Base-by-base conservation (phyloP, 2,888 invertebrate genomes). In the Noctua janthe region DNA sequence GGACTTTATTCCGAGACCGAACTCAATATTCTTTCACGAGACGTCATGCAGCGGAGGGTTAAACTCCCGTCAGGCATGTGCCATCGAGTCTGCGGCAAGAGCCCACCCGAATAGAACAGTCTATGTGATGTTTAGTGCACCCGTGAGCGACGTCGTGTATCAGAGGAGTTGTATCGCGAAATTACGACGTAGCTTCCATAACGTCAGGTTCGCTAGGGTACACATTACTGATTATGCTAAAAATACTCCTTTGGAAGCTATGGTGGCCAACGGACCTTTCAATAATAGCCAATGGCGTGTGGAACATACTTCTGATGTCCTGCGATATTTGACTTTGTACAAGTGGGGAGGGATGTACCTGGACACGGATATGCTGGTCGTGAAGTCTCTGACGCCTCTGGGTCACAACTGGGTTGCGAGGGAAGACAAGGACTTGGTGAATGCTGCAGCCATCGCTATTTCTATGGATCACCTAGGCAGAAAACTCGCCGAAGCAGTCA, bases 361-460 rank as follows among this genome's bases (percentile, higher is more conserved):
- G 54, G 54, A 54, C 54, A 54, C 54, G 8, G 98, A 98, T 92
- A 97, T 98, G 5, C 96, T 98, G 23, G 97, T 98, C 6, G 97
- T 97, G 39, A 98, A 97, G 86, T 95, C 97, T 10, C 91, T 98
- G 66, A 96, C 97, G 39, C 92, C 95, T 5, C 91, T 98, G 72
- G 95, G 92, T 1, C 94, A 92, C 49, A 98, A 98, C 92, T 98
- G 97, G 93, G 97, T 97, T 1, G 98, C 98, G 2, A 98, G 20
- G 43, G 82, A 90, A 81, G 97, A 97, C 93, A 94, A 85, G 91
- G 92, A 7, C 92, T 94, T 97, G 73, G 97, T 98, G 0, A 98
- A 98, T 0, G 98, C 98, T 0, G 98, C 98, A 5, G 97, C 98
- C 0, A 94, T 98, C 88, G 97, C 98, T 75, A 97, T 98, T 69